Conservation (phyloP, 37 sponge, comb jelly and placozoan species). For the Eunapius fragilis region DNA sequence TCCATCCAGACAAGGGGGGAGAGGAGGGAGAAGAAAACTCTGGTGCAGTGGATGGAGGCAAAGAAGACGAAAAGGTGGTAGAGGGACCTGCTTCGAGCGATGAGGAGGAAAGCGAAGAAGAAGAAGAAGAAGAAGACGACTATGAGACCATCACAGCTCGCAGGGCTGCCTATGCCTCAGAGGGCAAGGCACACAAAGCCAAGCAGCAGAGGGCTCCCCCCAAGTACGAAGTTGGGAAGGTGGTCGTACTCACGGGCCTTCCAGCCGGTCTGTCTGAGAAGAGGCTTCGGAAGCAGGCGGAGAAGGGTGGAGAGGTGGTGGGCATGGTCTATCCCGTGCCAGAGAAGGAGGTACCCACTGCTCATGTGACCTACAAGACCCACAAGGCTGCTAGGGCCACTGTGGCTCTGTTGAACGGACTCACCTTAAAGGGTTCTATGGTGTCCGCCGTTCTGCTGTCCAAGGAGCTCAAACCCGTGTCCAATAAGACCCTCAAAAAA, state of each 20-base stretch:
- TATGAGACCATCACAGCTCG: slow-evolving; percentile 44
- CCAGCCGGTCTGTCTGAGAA: slow-evolving; percentile 42
- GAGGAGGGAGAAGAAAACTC: background rate
- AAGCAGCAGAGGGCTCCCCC: slow-evolving; percentile 19
- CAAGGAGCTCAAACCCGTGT: slow-evolving; percentile 25
- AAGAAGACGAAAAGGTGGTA: background rate
- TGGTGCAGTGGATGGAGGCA: background rate
- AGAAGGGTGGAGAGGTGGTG: slow-evolving; percentile 46
- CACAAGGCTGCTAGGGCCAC: slow-evolving; percentile 53
- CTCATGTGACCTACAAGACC: slow-evolving; percentile 46
- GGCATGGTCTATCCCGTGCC: slow-evolving; percentile 39
- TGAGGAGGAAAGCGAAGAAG: too few relatives aligned
- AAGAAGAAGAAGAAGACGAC: too few relatives aligned
- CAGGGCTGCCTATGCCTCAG: background rate
- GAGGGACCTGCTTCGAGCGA: background rate
- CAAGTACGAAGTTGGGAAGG: slow-evolving; percentile 26
- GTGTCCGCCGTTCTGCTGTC: slow-evolving; percentile 28
- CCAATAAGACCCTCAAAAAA: slow-evolving; percentile 56
- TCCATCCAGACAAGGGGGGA: background rate
- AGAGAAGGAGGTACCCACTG: slow-evolving; percentile 17
- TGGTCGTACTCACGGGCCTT: slow-evolving; percentile 43
- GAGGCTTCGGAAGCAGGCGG: slow-evolving; percentile 33
- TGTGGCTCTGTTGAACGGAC: slow-evolving; percentile 37
- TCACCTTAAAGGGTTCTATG: slow-evolving; percentile 31
- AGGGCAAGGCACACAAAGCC: background rate